Percentiles rank a stretch among this genome's conserved stretches.
These are phyloP conservation scores for Nothobranchius kuhntae DNA, from an alignment of 2,113 vertebrate genomes.

Conservation along the genomic window DNA sequence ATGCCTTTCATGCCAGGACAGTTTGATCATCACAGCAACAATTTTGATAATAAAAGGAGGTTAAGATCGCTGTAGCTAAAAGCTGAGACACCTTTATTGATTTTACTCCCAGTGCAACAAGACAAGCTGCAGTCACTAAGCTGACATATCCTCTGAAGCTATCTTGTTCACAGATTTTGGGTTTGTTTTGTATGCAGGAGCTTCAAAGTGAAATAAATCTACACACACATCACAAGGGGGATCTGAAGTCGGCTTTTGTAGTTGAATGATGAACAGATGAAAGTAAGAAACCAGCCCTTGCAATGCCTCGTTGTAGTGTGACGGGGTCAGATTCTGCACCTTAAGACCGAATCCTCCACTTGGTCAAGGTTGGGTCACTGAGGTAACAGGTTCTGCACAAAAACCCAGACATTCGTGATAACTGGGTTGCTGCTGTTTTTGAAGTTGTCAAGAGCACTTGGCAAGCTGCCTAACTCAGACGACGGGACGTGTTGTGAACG, in stretches of 20 bases:
- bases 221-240: neutral
- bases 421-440: no score
- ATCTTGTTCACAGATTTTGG: slow-evolving; percentile 12
- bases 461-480: no score
- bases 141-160: slow-evolving; percentile 20
- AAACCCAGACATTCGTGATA: no score
- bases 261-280: neutral
- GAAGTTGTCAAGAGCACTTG: no score
- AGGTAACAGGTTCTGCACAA: no score
- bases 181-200: slow-evolving; percentile 11
- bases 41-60: neutral
- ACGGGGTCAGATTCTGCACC: slow-evolving; percentile 28
- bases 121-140: slow-evolving; percentile 22
- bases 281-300: slow-evolving; percentile 13
- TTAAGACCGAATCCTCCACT: neutral
- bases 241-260: neutral
- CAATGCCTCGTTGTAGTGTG: slow-evolving; percentile 5
- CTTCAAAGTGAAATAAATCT: neutral
- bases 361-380: no score
- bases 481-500: no score
- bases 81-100: slow-evolving; percentile 30
- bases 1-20: neutral
- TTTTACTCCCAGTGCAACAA: slow-evolving; percentile 32
- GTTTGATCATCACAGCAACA: slow-evolving; percentile 8
- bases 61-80: slow-evolving; percentile 8